Percentiles rank a stretch among this genome's conserved stretches.
phyloP scores from a whole-genome alignment of 2,888 invertebrate species.

The Agapostemon virescens region DNA sequence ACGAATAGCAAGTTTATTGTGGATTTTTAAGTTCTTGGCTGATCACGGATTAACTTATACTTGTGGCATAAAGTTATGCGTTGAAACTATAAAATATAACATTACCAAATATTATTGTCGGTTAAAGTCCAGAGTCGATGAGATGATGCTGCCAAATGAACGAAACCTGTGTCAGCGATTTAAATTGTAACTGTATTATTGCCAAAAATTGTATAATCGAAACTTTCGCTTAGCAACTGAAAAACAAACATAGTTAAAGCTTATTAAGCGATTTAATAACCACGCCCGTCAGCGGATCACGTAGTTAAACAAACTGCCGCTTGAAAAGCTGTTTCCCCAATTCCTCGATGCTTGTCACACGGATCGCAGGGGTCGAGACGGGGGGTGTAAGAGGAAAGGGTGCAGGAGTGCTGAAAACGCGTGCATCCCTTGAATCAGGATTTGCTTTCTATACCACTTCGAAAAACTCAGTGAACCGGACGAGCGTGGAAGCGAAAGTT shows the following conservation, averaged over 20 bases:
- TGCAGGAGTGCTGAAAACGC: constrained; percentile 29
- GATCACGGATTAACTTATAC: no score
- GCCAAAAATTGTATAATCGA: not conserved
- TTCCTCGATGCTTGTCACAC: constrained; percentile 23
- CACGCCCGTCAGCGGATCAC: not conserved
- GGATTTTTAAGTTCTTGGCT: no score
- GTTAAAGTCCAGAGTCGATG: not conserved
- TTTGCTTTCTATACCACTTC: constrained; percentile 54
- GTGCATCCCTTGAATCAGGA: constrained; percentile 47
- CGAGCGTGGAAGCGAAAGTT: constrained; percentile 63
- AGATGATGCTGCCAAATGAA: not conserved
- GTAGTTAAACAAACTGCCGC: not conserved
- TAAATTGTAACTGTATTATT: accelerated
- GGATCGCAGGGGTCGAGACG: not conserved
- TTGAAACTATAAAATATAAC: no score
- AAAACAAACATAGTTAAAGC: not conserved
- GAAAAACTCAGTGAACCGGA: constrained; percentile 65
- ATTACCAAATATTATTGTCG: no score
- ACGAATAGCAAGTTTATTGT: no score
- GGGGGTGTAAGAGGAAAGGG: not conserved
- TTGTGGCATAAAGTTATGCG: no score
- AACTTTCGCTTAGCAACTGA: not conserved
- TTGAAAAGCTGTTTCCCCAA: not conserved
- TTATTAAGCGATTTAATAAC: not conserved
- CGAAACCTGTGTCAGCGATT: not conserved